phyloP scores from a whole-genome alignment of 1,140 invertebrate genomes.

The Aphaenogaster ashmeadi region DNA sequence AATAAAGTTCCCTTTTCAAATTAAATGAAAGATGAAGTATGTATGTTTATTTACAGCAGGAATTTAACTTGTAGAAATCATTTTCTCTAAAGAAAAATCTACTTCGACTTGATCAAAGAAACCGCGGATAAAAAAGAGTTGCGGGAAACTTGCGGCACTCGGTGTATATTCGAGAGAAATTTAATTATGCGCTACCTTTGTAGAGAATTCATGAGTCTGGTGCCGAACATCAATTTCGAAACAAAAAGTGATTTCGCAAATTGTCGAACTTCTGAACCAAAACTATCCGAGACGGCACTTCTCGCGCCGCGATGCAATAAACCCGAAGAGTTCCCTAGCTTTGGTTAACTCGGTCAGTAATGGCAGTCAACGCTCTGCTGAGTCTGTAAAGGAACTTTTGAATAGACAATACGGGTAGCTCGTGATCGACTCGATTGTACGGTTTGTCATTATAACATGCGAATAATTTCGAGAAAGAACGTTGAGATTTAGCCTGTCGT shows the following conservation, averaged over 20 bases:
- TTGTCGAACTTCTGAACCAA: slow-evolving; percentile 58
- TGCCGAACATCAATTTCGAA: slow-evolving; percentile 56
- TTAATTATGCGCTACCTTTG: slow-evolving; percentile 58
- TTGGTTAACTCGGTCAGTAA: slow-evolving; percentile 67
- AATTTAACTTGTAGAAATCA: slow-evolving; percentile 16
- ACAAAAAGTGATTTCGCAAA: slow-evolving; percentile 64
- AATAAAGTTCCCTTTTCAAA: not conserved
- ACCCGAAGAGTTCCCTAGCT: slow-evolving; percentile 57
- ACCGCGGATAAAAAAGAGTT: slow-evolving; percentile 13
- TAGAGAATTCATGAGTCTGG: slow-evolving; percentile 45
- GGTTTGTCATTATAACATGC: slow-evolving; percentile 43
- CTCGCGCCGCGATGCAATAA: slow-evolving; percentile 62
- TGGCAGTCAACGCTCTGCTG: slow-evolving; percentile 61
- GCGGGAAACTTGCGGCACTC: slow-evolving; percentile 2
- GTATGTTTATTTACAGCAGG: not conserved
- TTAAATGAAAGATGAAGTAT: not conserved
- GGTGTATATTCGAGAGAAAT: slow-evolving; percentile 28
- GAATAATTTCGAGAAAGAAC: slow-evolving; percentile 54
- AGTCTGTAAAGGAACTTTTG: slow-evolving; percentile 63
- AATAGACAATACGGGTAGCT: slow-evolving; percentile 24
- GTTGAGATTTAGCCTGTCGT: slow-evolving; percentile 47
- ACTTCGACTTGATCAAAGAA: slow-evolving; percentile 10
- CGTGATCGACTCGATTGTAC: slow-evolving; percentile 47
- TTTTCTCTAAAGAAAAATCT: not conserved
- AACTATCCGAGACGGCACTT: slow-evolving; percentile 63